Conservation (phyloP, 2,797 vertebrate genomes). For the Megaceryle alcyon region DNA sequence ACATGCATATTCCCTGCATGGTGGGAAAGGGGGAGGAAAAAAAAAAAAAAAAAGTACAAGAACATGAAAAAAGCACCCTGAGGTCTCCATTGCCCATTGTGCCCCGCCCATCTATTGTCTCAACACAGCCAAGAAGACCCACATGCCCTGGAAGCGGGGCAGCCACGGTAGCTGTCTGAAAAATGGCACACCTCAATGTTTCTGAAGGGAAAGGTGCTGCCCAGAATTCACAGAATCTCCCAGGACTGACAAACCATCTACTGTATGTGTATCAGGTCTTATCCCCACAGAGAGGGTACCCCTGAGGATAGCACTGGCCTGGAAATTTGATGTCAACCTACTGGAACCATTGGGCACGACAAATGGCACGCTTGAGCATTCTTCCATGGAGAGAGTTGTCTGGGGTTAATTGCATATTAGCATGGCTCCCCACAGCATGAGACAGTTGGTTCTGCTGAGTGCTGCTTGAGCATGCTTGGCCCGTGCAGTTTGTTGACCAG, state of each 20-base stretch:
- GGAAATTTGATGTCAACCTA: neutral
- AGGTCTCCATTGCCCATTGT: fast-evolving
- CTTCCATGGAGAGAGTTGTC: neutral
- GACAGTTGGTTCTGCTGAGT: neutral
- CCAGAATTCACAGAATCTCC: neutral
- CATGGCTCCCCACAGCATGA: neutral
- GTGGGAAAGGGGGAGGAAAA: neutral
- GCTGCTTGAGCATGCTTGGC: neutral
- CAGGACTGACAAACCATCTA: neutral
- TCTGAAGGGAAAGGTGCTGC: neutral
- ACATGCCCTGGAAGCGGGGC: neutral
- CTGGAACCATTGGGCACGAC: fast-evolving
- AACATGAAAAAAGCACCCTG: neutral
- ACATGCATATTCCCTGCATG: fast-evolving
- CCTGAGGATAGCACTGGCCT: fast-evolving
- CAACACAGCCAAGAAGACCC: neutral
- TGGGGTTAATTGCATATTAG: neutral
- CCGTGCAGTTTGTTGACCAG: neutral
- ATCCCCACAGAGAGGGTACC: neutral
- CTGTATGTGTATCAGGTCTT: neutral
- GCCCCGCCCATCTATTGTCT: neutral
- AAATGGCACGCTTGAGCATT: neutral
- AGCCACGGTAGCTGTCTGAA: neutral
- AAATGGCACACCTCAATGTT: neutral
- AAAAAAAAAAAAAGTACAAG: neutral